These are phyloP conservation scores for Hypocryptadius cinnamomeus DNA, from an alignment of 2,113 vertebrate species.

Conservation along the genomic window DNA sequence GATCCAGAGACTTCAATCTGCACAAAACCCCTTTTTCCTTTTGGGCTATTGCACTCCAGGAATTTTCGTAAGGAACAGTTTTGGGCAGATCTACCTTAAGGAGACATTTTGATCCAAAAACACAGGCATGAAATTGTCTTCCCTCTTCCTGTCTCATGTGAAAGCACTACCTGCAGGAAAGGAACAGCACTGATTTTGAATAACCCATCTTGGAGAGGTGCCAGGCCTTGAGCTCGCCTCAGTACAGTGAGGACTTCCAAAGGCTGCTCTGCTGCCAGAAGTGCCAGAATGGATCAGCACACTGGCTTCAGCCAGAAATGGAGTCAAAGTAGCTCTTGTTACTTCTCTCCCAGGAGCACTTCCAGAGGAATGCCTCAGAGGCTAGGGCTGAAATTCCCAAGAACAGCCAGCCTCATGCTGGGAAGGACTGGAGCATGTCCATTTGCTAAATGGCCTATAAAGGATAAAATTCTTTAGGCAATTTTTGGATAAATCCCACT, in stretches of 20 bases:
- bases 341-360: not conserved
- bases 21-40: not conserved
- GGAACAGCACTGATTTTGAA: slow-evolving; percentile 35
- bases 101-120: slow-evolving; percentile 13
- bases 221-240: slow-evolving; percentile 25
- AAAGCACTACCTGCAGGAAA: slow-evolving; percentile 35
- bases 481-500: not conserved
- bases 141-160: not conserved
- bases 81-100: not conserved
- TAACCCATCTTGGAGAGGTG: slow-evolving; percentile 22
- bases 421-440: not conserved
- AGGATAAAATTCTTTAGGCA: not conserved
- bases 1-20: not conserved
- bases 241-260: not conserved
- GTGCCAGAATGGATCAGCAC: slow-evolving; percentile 26
- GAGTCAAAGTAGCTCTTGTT: slow-evolving; percentile 42
- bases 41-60: not conserved
- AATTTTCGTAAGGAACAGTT: slow-evolving; percentile 1
- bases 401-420: not conserved
- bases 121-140: slow-evolving; percentile 7
- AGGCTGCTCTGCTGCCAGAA: slow-evolving; percentile 43
- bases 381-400: not conserved
- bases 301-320: not conserved
- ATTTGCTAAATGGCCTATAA: not conserved
- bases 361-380: not conserved